These are phyloP conservation scores for Petaurus breviceps DNA, from an alignment of 2,113 vertebrate species.

Conservation along the genomic window DNA sequence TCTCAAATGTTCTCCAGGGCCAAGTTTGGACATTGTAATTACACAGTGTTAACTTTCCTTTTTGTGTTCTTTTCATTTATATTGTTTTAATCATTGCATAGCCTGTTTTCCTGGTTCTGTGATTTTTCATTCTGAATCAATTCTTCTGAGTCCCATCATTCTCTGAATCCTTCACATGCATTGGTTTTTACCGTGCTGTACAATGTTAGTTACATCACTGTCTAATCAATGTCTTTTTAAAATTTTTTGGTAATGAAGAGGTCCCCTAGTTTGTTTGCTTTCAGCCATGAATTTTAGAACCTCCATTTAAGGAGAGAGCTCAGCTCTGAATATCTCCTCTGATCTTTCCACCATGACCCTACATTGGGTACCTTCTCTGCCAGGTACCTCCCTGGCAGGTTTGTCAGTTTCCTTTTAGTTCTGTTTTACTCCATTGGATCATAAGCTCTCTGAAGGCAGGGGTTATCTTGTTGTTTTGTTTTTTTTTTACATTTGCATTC, in stretches of 20 bases:
- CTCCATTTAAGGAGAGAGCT: background rate
- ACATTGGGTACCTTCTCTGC: background rate
- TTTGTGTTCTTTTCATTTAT: background rate
- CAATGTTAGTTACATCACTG: background rate
- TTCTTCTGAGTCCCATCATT: background rate
- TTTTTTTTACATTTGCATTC: background rate
- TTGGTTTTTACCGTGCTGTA: background rate
- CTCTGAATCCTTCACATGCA: background rate
- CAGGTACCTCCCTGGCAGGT: background rate
- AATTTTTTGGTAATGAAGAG: background rate
- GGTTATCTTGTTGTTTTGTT: background rate
- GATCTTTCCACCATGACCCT: background rate
- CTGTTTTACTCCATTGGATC: background rate
- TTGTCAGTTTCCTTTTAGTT: background rate
- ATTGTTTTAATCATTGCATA: background rate
- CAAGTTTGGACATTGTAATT: background rate
- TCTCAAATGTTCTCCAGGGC: background rate
- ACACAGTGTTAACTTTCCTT: background rate
- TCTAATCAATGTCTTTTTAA: too few relatives aligned
- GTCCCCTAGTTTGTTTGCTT: background rate
- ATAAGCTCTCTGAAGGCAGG: background rate
- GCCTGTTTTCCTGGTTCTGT: background rate
- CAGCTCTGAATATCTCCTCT: background rate
- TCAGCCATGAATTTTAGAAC: background rate
- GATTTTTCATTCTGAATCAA: background rate